phyloP scores from a whole-genome alignment of 2,888 invertebrate genomes.

The Teinopalpus imperialis region DNA sequence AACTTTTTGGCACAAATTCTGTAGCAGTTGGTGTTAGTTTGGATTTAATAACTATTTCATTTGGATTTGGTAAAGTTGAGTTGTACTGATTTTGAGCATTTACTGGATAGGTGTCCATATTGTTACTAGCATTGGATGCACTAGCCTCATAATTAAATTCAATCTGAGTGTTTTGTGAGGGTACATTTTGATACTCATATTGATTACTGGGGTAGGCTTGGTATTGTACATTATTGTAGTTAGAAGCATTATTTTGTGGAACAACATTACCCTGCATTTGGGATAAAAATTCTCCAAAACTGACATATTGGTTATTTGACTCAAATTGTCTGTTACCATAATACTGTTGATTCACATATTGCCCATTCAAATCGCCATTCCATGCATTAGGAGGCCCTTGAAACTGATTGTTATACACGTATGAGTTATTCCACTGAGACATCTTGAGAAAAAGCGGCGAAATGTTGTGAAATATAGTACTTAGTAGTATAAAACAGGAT shows the following conservation, averaged over 20 bases:
- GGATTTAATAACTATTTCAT: slow-evolving; percentile 66
- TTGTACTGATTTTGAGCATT: slow-evolving; percentile 48
- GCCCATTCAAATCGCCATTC: slow-evolving; percentile 59
- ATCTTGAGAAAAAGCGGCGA: slow-evolving; percentile 40
- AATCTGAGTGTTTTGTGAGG: slow-evolving; percentile 51
- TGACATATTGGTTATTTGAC: slow-evolving; percentile 64
- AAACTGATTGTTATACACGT: slow-evolving; percentile 65
- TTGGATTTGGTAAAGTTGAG: slow-evolving; percentile 40
- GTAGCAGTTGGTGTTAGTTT: slow-evolving; percentile 80
- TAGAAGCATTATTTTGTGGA: slow-evolving; percentile 41
- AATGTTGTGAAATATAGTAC: slow-evolving; percentile 18
- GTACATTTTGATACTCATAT: slow-evolving; percentile 58
- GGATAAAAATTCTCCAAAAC: slow-evolving; percentile 67
- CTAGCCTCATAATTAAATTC: slow-evolving; percentile 50
- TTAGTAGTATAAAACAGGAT: slow-evolving; percentile 30
- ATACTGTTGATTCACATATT: slow-evolving; percentile 59
- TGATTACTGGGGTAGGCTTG: slow-evolving; percentile 56
- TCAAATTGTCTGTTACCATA: slow-evolving; percentile 56
- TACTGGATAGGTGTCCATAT: slow-evolving; percentile 43
- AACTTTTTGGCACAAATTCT: slow-evolving; percentile 80
- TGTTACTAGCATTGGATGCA: slow-evolving; percentile 43
- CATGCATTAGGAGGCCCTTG: slow-evolving; percentile 51
- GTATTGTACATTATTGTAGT: slow-evolving; percentile 55
- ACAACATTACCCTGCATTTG: slow-evolving; percentile 60
- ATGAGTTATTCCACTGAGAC: slow-evolving; percentile 76